A percentile compares a stretch with the other conserved stretches of the same genome.
Conservation (phyloP, 2,113 vertebrate species). For the Camelus bactrianus region DNA sequence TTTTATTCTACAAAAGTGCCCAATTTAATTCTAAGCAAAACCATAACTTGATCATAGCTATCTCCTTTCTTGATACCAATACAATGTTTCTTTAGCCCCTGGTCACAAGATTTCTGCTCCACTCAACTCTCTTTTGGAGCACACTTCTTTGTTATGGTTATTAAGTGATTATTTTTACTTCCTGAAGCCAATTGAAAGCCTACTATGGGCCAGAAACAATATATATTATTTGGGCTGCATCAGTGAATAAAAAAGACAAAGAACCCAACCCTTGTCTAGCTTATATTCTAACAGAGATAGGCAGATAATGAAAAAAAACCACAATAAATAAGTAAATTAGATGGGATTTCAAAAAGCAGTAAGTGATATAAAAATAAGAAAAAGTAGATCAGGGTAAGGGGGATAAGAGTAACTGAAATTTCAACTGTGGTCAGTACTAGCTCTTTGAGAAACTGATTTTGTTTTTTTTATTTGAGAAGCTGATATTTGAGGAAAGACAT, state of each 20-base stretch:
- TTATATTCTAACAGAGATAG: background rate
- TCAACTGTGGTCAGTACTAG: background rate
- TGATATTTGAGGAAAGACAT: background rate
- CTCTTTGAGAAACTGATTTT: background rate
- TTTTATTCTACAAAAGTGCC: background rate
- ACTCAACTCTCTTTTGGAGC: background rate
- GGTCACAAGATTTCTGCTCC: background rate
- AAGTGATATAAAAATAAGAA: background rate
- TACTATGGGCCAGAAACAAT: background rate
- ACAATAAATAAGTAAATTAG: background rate
- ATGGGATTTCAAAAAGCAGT: background rate
- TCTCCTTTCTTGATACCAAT: background rate
- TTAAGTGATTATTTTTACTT: background rate
- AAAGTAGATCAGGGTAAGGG: background rate
- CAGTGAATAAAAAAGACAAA: background rate
- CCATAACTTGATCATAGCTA: background rate
- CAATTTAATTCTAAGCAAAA: background rate
- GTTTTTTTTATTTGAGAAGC: background rate
- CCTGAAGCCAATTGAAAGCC: background rate
- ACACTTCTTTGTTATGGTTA: background rate
- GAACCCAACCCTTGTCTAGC: background rate
- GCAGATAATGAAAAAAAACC: background rate
- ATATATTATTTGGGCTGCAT: too few species aligned
- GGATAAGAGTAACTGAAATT: background rate
- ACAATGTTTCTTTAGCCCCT: background rate